These are phyloP conservation scores for Dasyornis broadbenti DNA, from an alignment of 2,113 vertebrate genomes.

Conservation along the genomic window DNA sequence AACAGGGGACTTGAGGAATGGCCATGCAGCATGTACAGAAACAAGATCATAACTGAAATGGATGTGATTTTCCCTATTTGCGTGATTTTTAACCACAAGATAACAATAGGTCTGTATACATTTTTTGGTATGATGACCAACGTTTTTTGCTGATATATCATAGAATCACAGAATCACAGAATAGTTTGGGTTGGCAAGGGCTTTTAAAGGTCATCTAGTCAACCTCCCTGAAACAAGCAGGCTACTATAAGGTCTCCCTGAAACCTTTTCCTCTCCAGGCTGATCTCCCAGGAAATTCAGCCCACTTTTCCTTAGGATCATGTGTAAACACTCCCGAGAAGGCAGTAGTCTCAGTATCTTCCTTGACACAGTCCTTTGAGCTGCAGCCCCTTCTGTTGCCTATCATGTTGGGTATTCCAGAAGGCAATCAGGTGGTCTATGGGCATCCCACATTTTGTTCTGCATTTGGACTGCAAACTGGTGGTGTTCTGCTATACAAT, in stretches of 20 bases:
- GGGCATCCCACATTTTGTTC: constrained; percentile 13
- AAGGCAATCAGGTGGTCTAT: constrained; percentile 31
- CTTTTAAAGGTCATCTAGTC: not conserved
- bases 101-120: not conserved
- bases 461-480: not conserved
- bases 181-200: not conserved
- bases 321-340: not conserved
- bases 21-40: not conserved
- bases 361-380: not conserved
- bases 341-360: not conserved
- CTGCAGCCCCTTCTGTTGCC: not conserved
- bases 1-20: not conserved
- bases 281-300: not conserved
- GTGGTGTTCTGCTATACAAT: constrained; percentile 12
- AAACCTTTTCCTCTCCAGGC: not conserved
- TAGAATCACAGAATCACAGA: not conserved
- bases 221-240: not conserved
- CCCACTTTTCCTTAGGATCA: not conserved
- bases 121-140: not conserved
- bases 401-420: not conserved
- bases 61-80: not conserved
- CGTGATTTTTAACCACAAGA: not conserved
- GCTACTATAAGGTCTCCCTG: not conserved
- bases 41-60: not conserved
- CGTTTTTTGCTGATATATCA: not conserved